Base-by-base conservation (phyloP, 2,113 vertebrate genomes). In the Clarias macrocephalus region DNA sequence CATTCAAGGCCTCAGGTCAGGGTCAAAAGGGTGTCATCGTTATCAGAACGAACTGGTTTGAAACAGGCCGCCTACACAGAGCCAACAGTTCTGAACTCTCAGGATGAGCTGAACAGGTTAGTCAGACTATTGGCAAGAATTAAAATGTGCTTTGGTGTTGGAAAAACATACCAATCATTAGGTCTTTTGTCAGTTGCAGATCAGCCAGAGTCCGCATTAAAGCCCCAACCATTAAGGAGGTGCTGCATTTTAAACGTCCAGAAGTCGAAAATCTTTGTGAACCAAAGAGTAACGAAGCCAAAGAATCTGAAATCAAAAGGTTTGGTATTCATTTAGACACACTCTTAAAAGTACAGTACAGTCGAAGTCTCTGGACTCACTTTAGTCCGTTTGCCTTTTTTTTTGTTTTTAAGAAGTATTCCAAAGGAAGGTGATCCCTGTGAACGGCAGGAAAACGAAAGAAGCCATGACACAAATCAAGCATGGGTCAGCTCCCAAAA, bases 141-240 rank as follows among this genome's bases (percentile, higher is more conserved):
- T 63, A 33, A 85, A 25, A 30, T n/a, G 30, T 62, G 9, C 5
- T 23, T 66, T 70, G 72, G 10, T 60, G 6, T 5, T 80, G 8
- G 8, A 37, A 37, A 48, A 52, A 21, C 52, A 28, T 28, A 70
- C 28, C 68, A 37, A 28, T 77, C 30, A 2, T 63, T 3, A n/a
- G 28, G 0, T 75, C n/a, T 18, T 77, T 85, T 21, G 73, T 66
- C 18, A 25, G 84, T 11, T 89, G 21, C 89, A 97, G 95, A 87
- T 68, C 85, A 1, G 93, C 93, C 25, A 92, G 94, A 10, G 95
- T 96, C 3, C 94, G 96, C 79, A 96, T 97, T 84, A 97, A 97
- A 91, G 94, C 95, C 0, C 96, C 96, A 3, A 93, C 95, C 0
- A 82, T 94, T 66, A 96, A 91, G 62, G 94, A 95, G 0, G 76